These are phyloP conservation scores for Ascaphus truei DNA, from an alignment of 2,113 vertebrate species.

Conservation along the genomic window DNA sequence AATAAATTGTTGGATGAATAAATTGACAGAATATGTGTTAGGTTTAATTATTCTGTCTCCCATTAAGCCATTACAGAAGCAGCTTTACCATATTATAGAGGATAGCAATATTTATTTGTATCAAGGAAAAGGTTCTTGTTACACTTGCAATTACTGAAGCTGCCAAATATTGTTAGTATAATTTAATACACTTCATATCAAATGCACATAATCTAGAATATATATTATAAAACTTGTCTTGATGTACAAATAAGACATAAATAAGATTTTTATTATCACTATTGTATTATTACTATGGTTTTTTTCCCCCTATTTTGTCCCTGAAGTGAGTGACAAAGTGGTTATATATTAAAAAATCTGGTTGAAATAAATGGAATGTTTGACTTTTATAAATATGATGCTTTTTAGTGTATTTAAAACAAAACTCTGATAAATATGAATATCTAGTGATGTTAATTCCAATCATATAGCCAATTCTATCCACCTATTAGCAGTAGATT, in stretches of 20 bases:
- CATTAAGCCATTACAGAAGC: slow-evolving; percentile 35
- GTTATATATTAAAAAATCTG: no score
- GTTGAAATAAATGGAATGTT: no score
- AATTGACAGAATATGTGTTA: slow-evolving; percentile 19
- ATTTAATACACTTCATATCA: slow-evolving; percentile 25
- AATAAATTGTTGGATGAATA: slow-evolving; percentile 29
- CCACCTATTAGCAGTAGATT: no score
- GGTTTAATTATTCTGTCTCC: slow-evolving; percentile 34
- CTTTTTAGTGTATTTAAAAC: no score
- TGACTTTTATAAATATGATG: no score
- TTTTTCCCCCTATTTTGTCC: no score
- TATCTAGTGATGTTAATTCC: no score
- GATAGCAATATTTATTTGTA: slow-evolving; percentile 28
- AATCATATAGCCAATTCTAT: no score
- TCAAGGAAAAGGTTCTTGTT: slow-evolving; percentile 21
- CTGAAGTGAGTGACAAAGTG: no score
- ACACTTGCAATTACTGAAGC: slow-evolving; percentile 32
- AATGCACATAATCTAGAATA: slow-evolving; percentile 30
- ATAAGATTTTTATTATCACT: neutral
- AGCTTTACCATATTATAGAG: slow-evolving; percentile 27
- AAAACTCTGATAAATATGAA: no score
- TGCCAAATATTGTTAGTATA: slow-evolving; percentile 28
- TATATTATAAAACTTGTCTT: slow-evolving; percentile 6
- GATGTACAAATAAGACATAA: slow-evolving; percentile 12
- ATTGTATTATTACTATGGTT: slow-evolving; percentile 6